phyloP scores from a whole-genome alignment of 2,113 vertebrate species.

The Sinocyclocheilus anshuiensis region DNA sequence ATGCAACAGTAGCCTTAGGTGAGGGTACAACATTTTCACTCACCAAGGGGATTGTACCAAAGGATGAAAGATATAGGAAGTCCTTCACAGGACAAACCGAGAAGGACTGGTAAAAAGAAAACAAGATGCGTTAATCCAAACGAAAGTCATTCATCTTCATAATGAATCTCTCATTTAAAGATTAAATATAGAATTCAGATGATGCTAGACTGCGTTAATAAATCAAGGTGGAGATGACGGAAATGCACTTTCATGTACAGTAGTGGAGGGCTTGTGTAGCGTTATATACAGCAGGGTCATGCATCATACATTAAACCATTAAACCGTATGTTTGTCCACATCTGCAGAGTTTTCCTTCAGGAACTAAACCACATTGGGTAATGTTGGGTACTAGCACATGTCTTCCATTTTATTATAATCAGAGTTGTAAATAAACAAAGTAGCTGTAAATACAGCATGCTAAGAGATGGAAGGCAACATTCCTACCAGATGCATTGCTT shows the following conservation, averaged over 20 bases:
- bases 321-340: not conserved
- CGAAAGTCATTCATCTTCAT: not conserved
- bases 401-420: not conserved
- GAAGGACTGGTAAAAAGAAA: not conserved
- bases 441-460: not conserved
- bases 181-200: not conserved
- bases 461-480: not conserved
- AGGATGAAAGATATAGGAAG: conserved; percentile 16
- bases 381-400: not conserved
- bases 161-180: not conserved
- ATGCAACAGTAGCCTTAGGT: conserved; percentile 34
- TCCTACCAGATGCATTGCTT: conserved; percentile 9
- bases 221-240: not conserved
- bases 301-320: conserved; percentile 16
- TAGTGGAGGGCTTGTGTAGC: not conserved
- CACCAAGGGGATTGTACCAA: conserved; percentile 29
- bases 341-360: conserved; percentile 7
- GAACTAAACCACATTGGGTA: not conserved
- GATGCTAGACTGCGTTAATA: not conserved
- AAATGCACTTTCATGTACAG: not conserved
- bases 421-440: conserved; percentile 20
- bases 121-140: not conserved
- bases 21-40: conserved; percentile 14
- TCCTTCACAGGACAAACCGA: conserved; percentile 42
- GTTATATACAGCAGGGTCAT: conserved; percentile 1